phyloP scores from a whole-genome alignment of 1,140 invertebrate genomes.

The Stegodyphus dumicola region DNA sequence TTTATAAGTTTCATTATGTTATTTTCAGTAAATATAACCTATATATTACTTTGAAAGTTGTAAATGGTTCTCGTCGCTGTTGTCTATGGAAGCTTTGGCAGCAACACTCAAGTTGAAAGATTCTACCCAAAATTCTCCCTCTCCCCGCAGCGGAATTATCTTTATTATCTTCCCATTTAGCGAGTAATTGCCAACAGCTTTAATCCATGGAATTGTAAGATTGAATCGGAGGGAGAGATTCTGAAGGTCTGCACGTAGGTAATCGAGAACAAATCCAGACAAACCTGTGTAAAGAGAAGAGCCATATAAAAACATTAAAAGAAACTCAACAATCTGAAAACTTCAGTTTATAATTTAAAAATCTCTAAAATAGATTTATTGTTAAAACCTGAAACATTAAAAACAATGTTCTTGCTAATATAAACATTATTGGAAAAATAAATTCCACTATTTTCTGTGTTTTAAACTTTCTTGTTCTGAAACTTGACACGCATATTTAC shows the following conservation, averaged over 20 bases:
- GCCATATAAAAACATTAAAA: too few species aligned
- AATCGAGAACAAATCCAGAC: conserved; percentile 30
- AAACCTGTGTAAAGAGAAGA: conserved; percentile 14
- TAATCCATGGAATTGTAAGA: conserved; percentile 26
- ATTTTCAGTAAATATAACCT: background rate
- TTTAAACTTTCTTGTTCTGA: too few species aligned
- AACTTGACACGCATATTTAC: too few species aligned
- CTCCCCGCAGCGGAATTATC: conserved; percentile 49
- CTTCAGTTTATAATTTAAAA: too few species aligned
- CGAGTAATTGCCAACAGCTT: conserved; percentile 29
- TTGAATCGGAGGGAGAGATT: conserved; percentile 32
- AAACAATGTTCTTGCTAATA: too few species aligned
- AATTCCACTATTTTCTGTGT: too few species aligned
- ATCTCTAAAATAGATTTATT: too few species aligned
- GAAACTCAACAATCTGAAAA: too few species aligned
- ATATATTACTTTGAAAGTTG: conserved; percentile 27
- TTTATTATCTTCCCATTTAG: conserved; percentile 54
- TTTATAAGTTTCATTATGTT: too few species aligned
- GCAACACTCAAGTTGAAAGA: conserved; percentile 46
- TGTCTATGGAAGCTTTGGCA: conserved; percentile 36
- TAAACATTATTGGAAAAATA: too few species aligned
- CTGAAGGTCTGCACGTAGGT: conserved; percentile 17
- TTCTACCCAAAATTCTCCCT: conserved; percentile 42
- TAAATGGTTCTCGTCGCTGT: conserved; percentile 14
- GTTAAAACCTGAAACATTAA: too few species aligned